These are phyloP conservation scores for Eriocheir sinensis DNA, from an alignment of 1,140 invertebrate species.

Conservation along the genomic window DNA sequence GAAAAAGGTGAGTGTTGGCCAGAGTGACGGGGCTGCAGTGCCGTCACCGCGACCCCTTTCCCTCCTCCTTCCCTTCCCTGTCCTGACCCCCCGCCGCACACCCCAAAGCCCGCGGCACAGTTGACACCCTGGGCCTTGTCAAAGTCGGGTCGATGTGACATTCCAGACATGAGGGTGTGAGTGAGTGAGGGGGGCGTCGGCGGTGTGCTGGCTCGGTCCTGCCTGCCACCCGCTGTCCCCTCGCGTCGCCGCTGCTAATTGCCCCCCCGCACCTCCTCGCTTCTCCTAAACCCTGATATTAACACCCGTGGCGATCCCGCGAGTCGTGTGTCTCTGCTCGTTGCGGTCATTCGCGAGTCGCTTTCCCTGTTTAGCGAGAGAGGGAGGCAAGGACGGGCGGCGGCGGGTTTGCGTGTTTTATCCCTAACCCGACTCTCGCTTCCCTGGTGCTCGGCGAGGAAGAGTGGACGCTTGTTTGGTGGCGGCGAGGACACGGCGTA, in stretches of 20 bases:
- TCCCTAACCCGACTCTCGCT: background rate
- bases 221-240: background rate
- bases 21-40: background rate
- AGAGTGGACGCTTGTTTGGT: background rate
- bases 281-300: slow-evolving; percentile 15
- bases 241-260: slow-evolving; percentile 10
- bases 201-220: background rate
- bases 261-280: background rate
- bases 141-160: slow-evolving; percentile 49
- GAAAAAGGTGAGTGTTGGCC: slow-evolving; percentile 67
- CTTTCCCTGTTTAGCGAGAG: background rate
- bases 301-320: background rate
- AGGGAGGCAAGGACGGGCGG: background rate
- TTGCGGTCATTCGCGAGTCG: background rate
- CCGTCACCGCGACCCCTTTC: background rate
- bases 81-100: background rate
- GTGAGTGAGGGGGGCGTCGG: slow-evolving; percentile 8
- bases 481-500: background rate
- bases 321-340: background rate
- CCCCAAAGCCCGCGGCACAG: background rate
- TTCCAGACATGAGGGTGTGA: slow-evolving; percentile 44
- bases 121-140: slow-evolving; percentile 29
- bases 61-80: background rate
- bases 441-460: background rate
- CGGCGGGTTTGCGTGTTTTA: background rate